Percentiles rank a stretch among this genome's conserved stretches.
These are phyloP conservation scores for Ophioderma brevispina DNA, from an alignment of 35 echinoderm and acorn worm genomes.

Conservation along the genomic window DNA sequence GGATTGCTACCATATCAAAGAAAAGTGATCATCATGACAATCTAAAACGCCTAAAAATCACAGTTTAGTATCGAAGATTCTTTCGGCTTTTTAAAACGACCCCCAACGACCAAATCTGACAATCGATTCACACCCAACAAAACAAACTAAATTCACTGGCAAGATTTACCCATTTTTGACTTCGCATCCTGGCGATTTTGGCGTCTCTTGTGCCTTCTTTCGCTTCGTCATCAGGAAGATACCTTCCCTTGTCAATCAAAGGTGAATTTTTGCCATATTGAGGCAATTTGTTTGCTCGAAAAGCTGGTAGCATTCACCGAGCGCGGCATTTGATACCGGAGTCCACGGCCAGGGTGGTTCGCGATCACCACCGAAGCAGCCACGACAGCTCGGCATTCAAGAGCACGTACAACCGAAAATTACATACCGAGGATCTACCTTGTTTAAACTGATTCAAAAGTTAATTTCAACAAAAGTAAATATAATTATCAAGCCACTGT, in stretches of 20 bases:
- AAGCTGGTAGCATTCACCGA: neutral
- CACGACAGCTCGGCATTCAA: neutral
- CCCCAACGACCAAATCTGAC: neutral
- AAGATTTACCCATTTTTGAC: neutral
- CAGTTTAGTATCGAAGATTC: neutral
- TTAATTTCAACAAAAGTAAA: too few relatives aligned
- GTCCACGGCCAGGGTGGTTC: neutral
- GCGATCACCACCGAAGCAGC: neutral
- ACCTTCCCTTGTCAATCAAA: neutral
- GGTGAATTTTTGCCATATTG: neutral
- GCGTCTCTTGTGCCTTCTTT: neutral
- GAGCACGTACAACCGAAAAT: too few relatives aligned
- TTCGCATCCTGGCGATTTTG: neutral
- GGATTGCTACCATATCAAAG: neutral
- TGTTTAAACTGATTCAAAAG: too few relatives aligned
- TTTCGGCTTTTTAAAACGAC: neutral
- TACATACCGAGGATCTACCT: too few relatives aligned
- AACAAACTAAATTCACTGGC: neutral
- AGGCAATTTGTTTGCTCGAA: neutral
- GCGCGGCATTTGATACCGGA: neutral
- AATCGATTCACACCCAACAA: conserved; percentile 2
- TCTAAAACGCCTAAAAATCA: neutral
- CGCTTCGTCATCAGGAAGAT: neutral
- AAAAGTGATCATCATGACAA: neutral
- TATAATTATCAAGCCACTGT: too few relatives aligned